Base-by-base conservation (phyloP, 2,113 vertebrate genomes). In the Takifugu flavidus region DNA sequence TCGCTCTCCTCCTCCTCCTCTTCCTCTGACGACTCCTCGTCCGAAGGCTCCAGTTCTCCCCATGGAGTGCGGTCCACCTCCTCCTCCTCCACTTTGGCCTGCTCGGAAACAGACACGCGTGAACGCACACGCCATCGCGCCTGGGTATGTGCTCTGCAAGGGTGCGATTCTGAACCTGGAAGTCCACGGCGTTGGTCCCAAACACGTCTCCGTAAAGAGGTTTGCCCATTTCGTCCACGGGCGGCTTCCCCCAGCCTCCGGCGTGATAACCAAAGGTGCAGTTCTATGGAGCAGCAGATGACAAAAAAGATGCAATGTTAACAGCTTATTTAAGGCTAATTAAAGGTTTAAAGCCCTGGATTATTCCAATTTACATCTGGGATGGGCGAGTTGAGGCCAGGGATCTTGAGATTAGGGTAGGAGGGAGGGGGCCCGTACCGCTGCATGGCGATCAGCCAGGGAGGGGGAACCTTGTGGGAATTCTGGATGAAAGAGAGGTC, bases 1-100 rank as follows among this genome's bases (percentile, higher is more conserved):
- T 97, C 95, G 3, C 94, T 97, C 80, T 97, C 95, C 39, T 97
- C 95, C 44, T 97, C 95, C 63, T 96, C 95, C 54, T 96, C 95
- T 34, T 96, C 94, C 72, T 95, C 94, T 0, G 94, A 96, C 0
- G 94, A 96, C 67, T 96, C 95, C 62, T 96, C 95, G 29, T 96
- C 95, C 0, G 94, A 96, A 0, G 95, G 92, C 74, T 97, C 94
- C 73, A 97, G 89, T 54, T 97, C 95, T 14, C 95, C 95, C 95
- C 95, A 97, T 0, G 94, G 89, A 0, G 93, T 91, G 64, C 87
- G 91, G 66, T 97, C 95, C 45, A 97, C 89, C 85, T 96, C 94
- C 39, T 97, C 95, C 70, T 96, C 95, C 72, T 97, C 95, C 0
- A 92, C 92, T 83, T 97, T 97, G 49, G 92, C 92, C 92, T 93